A percentile compares a stretch with the other conserved stretches of the same genome.
phyloP scores from a whole-genome alignment of 2,113 vertebrate species.

The Xenopus borealis region DNA sequence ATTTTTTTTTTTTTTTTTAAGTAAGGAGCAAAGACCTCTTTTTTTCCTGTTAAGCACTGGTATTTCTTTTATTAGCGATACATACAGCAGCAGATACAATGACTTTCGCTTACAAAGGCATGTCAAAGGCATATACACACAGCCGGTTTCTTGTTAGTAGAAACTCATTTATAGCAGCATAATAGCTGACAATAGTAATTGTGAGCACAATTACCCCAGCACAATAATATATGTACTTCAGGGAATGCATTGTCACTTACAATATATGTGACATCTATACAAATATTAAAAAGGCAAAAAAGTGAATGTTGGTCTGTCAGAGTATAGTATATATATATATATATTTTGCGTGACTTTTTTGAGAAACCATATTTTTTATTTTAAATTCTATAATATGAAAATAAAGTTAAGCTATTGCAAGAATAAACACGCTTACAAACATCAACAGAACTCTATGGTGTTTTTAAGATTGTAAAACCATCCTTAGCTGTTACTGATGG shows the following conservation, averaged over 20 bases:
- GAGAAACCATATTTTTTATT: too few species aligned
- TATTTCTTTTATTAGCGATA: constrained; percentile 37
- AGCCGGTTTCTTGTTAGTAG: constrained; percentile 32
- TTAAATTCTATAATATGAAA: too few species aligned
- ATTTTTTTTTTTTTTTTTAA: constrained; percentile 22
- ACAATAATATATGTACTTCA: constrained; percentile 9
- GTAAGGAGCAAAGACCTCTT: constrained; percentile 4
- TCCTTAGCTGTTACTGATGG: too few species aligned
- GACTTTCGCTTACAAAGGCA: constrained; percentile 36
- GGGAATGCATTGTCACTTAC: neutral
- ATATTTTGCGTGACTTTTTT: too few species aligned
- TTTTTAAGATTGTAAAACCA: too few species aligned
- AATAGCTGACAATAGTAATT: constrained; percentile 35
- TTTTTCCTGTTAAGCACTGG: constrained; percentile 25
- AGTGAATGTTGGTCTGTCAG: neutral
- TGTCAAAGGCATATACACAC: constrained; percentile 41
- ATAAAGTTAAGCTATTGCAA: too few species aligned
- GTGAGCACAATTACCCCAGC: constrained; percentile 10
- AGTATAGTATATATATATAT: too few species aligned
- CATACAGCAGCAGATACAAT: constrained; percentile 38
- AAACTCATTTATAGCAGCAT: constrained; percentile 25
- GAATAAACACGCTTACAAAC: too few species aligned
- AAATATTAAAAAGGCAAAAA: constrained; percentile 7
- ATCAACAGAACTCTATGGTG: too few species aligned
- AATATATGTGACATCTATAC: neutral